Conservation (phyloP, 2,797 vertebrate genomes). For the Sebastes cheni region DNA sequence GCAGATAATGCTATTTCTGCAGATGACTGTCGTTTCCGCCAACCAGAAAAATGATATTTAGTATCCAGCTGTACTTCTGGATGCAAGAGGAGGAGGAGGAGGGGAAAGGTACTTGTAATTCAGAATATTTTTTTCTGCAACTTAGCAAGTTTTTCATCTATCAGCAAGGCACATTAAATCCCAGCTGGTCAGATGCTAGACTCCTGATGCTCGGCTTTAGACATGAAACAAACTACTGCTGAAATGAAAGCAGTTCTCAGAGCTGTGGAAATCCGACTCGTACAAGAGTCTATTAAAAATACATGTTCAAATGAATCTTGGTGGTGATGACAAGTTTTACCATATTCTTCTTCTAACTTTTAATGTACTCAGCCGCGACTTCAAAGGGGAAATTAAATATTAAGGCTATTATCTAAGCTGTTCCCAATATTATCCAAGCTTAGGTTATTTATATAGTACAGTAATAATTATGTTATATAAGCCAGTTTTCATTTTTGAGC, state of each 20-base stretch:
- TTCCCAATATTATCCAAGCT: conserved; percentile 69
- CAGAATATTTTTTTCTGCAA: conserved; percentile 72
- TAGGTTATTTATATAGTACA: conserved; percentile 69
- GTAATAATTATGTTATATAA: conserved; percentile 66
- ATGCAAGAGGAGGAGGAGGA: conserved; percentile 22
- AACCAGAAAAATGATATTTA: conserved; percentile 63
- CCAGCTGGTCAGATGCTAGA: conserved; percentile 72
- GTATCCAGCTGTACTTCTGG: conserved; percentile 71
- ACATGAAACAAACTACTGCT: conserved; percentile 73
- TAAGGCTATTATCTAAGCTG: conserved; percentile 78
- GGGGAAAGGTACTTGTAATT: conserved; percentile 63
- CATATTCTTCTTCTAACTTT: conserved; percentile 76
- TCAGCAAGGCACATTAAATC: conserved; percentile 74
- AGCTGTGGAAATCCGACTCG: conserved; percentile 56
- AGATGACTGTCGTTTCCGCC: conserved; percentile 49
- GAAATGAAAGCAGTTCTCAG: conserved; percentile 70
- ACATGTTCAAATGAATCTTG: conserved; percentile 71
- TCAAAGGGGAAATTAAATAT: conserved; percentile 78
- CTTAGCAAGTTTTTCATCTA: conserved; percentile 78
- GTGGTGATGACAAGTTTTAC: conserved; percentile 74
- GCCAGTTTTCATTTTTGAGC: conserved; percentile 41
- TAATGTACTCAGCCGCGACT: conserved; percentile 64
- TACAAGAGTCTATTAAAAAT: conserved; percentile 78
- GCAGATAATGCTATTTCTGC: conserved; percentile 41
- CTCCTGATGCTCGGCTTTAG: conserved; percentile 66